These are phyloP conservation scores for Tinea semifulvella DNA, from an alignment of 2,888 invertebrate species.

Conservation along the genomic window DNA sequence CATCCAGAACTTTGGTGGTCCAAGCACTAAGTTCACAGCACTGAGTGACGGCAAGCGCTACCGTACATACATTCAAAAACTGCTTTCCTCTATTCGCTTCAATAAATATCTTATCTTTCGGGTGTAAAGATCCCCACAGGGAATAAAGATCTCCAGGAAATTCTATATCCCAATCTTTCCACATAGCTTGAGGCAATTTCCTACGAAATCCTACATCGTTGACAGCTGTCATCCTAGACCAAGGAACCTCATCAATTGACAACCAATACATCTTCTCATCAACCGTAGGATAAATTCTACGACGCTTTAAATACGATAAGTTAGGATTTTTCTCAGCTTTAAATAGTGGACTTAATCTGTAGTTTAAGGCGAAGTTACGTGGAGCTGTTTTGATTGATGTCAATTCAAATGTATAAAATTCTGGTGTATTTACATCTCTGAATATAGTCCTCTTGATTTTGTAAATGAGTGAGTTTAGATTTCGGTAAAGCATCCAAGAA, in stretches of 20 bases:
- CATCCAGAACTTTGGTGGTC: conserved; percentile 70
- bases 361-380: conserved; percentile 45
- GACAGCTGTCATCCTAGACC: conserved; percentile 42
- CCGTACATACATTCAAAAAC: conserved; percentile 66
- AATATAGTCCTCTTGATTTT: conserved; percentile 35
- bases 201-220: conserved; percentile 48
- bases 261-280: conserved; percentile 62
- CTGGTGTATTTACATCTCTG: conserved; percentile 32
- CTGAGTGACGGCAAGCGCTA: conserved; percentile 66
- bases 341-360: conserved; percentile 51
- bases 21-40: conserved; percentile 70
- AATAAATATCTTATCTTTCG: conserved; percentile 65
- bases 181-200: conserved; percentile 44
- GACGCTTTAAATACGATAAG: conserved; percentile 39
- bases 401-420: conserved; percentile 67
- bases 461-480: conserved; percentile 36
- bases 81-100: conserved; percentile 69
- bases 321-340: conserved; percentile 48
- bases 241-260: conserved; percentile 45
- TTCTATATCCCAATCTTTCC: conserved; percentile 76
- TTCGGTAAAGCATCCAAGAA: conserved; percentile 55
- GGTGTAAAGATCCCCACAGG: conserved; percentile 72
- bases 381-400: conserved; percentile 65
- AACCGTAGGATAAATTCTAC: conserved; percentile 35
- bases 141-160: conserved; percentile 74